Evolutionary conservation across 2,797 vertebrate species (phyloP).

Genomic region (Arctocebus calabarensis): DNA sequence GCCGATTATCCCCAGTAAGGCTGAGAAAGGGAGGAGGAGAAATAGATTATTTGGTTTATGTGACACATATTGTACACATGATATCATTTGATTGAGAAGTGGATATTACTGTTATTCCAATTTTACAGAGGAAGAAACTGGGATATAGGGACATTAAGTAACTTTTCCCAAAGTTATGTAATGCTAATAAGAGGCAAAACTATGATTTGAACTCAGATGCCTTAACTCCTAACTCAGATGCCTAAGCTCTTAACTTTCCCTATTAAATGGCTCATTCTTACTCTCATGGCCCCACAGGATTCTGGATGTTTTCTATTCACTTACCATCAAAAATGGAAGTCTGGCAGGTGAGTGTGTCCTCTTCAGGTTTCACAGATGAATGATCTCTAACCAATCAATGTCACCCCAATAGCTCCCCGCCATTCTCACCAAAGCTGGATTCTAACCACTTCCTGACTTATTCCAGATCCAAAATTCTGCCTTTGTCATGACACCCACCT

Average conservation of each 20-base stretch:
- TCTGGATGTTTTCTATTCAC: constrained; percentile 77
- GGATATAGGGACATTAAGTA: not conserved
- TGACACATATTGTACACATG: not conserved
- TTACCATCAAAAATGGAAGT: constrained; percentile 75
- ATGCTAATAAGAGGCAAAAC: not conserved
- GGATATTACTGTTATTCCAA: not conserved
- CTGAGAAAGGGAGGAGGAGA: not conserved
- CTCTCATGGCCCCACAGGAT: constrained; percentile 61
- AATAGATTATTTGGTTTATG: not conserved
- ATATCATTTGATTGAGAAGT: not conserved
- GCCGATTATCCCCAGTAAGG: not conserved
- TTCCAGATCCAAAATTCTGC: not conserved
- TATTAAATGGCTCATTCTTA: not conserved
- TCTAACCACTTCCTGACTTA: not conserved
- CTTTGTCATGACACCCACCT: not conserved
- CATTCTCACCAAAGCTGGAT: not conserved
- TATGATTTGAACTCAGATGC: not conserved
- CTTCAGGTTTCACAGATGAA: not conserved
- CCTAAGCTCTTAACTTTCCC: not conserved
- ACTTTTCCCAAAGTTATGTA: not conserved
- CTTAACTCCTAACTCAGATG: not conserved
- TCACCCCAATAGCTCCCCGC: not conserved
- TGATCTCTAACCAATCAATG: not conserved
- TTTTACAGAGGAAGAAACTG: not conserved
- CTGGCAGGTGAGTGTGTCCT: constrained; percentile 74